These are phyloP conservation scores for Aleiodes alternator DNA, from an alignment of 2,888 invertebrate genomes.

Conservation along the genomic window DNA sequence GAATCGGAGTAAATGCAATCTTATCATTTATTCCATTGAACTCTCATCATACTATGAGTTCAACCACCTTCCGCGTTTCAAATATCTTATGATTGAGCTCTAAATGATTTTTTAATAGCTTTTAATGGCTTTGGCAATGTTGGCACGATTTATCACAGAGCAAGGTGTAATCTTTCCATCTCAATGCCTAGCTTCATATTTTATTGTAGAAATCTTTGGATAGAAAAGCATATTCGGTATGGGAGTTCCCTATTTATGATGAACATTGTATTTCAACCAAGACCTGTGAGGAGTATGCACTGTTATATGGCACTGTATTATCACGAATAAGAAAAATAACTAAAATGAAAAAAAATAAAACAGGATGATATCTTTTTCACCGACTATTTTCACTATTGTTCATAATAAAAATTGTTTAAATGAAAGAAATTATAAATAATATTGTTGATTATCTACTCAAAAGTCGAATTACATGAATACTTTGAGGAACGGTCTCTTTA, in stretches of 20 bases:
- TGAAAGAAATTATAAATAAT: constrained; percentile 41
- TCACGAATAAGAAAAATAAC: constrained; percentile 35
- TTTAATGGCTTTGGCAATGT: too few species aligned
- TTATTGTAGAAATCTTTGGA: too few species aligned
- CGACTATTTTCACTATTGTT: constrained; percentile 41
- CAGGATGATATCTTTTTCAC: constrained; percentile 30
- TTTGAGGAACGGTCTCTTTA: constrained; percentile 40
- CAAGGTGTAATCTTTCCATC: too few species aligned
- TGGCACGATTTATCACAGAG: too few species aligned
- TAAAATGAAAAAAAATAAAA: constrained; percentile 33
- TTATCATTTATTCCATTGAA: too few species aligned
- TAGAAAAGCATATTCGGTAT: constrained; percentile 47
- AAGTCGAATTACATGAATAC: constrained; percentile 39
- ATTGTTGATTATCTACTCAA: constrained; percentile 44
- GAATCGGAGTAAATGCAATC: too few species aligned
- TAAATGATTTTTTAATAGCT: too few species aligned
- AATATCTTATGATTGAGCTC: too few species aligned
- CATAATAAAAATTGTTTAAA: constrained; percentile 46
- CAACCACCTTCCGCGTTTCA: too few species aligned
- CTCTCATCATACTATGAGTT: too few species aligned
- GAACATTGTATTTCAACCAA: constrained; percentile 47
- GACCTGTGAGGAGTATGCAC: constrained; percentile 46
- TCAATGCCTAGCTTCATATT: too few species aligned
- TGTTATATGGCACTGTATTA: constrained; percentile 31
- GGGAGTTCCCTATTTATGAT: constrained; percentile 43